Evolutionary conservation across 37 sponge, comb jelly and placozoan species (phyloP).

Genomic region (Hormiphora californensis): DNA sequence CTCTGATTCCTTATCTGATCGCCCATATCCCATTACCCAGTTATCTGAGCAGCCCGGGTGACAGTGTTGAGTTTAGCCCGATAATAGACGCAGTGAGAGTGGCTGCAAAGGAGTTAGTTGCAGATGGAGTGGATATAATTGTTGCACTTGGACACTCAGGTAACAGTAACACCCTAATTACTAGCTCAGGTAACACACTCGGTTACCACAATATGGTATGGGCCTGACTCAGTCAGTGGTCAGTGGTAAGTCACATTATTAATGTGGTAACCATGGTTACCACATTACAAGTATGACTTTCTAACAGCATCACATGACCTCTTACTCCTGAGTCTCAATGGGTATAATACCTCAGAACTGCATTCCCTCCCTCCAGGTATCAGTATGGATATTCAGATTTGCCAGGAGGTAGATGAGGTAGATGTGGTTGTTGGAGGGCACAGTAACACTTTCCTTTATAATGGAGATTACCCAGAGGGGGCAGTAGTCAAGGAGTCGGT

Average conservation of each 20-base stretch:
- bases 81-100: not conserved
- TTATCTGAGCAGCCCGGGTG: conserved; percentile 45
- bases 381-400: not conserved
- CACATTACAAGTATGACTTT: too few species aligned
- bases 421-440: conserved; percentile 55
- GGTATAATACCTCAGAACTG: not conserved
- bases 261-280: too few species aligned
- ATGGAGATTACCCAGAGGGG: not conserved
- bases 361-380: not conserved
- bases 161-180: not conserved
- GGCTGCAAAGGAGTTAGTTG: not conserved
- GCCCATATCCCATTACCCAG: too few species aligned
- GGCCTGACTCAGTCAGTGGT: too few species aligned
- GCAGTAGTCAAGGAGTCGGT: not conserved
- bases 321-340: too few species aligned
- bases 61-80: not conserved
- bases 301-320: too few species aligned
- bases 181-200: too few species aligned
- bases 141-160: conserved; percentile 52
- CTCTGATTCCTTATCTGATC: too few species aligned
- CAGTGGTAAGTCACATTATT: too few species aligned
- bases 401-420: conserved; percentile 32
- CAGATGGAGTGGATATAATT: conserved; percentile 38
- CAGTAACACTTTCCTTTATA: conserved; percentile 38
- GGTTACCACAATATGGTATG: too few species aligned